phyloP scores from a whole-genome alignment of 2,113 vertebrate genomes.

The Menidia beryllina region DNA sequence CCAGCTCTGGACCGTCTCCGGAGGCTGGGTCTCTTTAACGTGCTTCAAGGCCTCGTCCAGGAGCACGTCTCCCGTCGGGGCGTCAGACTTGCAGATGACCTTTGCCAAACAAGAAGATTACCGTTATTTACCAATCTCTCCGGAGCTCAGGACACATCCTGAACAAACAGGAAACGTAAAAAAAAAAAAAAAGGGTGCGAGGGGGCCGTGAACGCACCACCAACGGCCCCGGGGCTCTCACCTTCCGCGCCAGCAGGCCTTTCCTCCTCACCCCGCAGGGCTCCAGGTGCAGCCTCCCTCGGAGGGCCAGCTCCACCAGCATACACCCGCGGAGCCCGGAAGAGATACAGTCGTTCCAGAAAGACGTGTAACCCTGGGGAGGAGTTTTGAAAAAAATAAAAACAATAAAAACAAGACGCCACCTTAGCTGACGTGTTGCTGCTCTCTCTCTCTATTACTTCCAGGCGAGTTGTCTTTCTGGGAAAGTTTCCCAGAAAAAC shows the following conservation, averaged over 20 bases:
- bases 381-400: not conserved
- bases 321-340: conserved; percentile 97
- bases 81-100: conserved; percentile 98
- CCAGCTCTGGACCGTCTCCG: conserved; percentile 98
- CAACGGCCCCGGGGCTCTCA: conserved; percentile 58
- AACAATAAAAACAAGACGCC: conserved; percentile 11
- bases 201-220: not conserved
- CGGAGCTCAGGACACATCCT: conserved; percentile 8
- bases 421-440: conserved; percentile 71
- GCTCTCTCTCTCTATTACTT: no score
- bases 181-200: no score
- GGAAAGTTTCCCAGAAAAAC: conserved; percentile 7
- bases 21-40: conserved; percentile 96
- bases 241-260: conserved; percentile 95
- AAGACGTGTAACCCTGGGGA: conserved; percentile 95
- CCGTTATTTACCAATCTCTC: not conserved
- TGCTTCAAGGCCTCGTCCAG: conserved; percentile 98
- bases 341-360: conserved; percentile 99
- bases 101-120: conserved; percentile 65
- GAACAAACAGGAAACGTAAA: conserved; percentile 43
- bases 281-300: conserved; percentile 93
- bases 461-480: conserved; percentile 38
- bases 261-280: conserved; percentile 96
- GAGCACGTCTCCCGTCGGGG: conserved; percentile 95
- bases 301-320: conserved; percentile 94